phyloP scores from a whole-genome alignment of 1,140 invertebrate species.

The Periplaneta americana region DNA sequence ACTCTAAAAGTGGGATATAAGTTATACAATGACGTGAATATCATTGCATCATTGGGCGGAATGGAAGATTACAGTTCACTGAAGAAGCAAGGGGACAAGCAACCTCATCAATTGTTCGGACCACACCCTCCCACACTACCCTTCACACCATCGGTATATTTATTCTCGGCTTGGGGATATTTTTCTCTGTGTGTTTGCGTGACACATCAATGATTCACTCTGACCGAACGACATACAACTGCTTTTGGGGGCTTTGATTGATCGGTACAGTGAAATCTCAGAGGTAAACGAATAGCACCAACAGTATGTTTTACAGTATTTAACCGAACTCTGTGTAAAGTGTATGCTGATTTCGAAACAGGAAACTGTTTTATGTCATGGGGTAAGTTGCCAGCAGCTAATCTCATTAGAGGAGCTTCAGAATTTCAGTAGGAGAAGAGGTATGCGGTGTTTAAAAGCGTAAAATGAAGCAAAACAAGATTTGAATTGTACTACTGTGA shows the following conservation, averaged over 20 bases:
- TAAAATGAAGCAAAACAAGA: no score
- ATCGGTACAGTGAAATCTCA: not conserved
- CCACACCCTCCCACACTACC: no score
- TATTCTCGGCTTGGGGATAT: not conserved
- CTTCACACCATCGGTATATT: not conserved
- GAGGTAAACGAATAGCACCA: not conserved
- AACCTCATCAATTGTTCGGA: not conserved
- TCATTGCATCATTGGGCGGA: not conserved
- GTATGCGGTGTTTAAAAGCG: no score
- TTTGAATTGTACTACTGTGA: no score
- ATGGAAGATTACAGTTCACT: not conserved
- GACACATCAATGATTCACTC: not conserved
- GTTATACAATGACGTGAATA: no score
- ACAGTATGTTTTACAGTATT: not conserved
- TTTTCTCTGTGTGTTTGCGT: not conserved
- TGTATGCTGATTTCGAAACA: not conserved
- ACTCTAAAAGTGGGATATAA: no score
- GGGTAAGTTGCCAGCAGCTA: no score
- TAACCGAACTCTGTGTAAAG: not conserved
- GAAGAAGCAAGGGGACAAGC: not conserved
- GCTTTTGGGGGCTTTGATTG: not conserved
- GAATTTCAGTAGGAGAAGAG: no score
- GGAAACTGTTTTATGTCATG: no score
- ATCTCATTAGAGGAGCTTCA: no score
- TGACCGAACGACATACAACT: not conserved